phyloP scores from a whole-genome alignment of 1,140 invertebrate genomes.

The Augochlora pura region DNA sequence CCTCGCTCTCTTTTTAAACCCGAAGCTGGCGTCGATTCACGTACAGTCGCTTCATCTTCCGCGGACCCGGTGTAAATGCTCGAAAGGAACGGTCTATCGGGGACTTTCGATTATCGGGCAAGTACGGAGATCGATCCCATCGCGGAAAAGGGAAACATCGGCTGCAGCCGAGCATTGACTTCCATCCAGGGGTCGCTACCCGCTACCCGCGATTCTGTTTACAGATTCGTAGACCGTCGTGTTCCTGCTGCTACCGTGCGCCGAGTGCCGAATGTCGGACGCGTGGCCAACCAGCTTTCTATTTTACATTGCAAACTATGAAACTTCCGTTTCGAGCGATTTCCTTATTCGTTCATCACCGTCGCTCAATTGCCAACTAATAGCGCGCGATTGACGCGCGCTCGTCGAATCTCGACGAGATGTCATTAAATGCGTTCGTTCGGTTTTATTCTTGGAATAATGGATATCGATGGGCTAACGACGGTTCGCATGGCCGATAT shows the following conservation, averaged over 20 bases:
- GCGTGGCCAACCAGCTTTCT: too few species aligned
- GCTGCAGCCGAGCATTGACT: constrained; percentile 6
- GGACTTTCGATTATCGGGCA: constrained; percentile 46
- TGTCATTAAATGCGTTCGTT: too few species aligned
- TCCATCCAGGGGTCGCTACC: not conserved
- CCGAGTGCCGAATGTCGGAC: too few species aligned
- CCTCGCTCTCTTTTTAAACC: not conserved
- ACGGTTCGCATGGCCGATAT: not conserved
- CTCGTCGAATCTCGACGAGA: too few species aligned
- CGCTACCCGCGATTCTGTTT: not conserved
- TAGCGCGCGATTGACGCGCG: too few species aligned
- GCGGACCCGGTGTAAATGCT: constrained; percentile 11
- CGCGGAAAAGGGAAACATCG: constrained; percentile 7
- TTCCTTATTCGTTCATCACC: too few species aligned
- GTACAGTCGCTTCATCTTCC: constrained; percentile 42
- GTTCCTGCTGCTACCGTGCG: not conserved
- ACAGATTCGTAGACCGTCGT: not conserved
- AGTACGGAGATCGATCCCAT: not conserved
- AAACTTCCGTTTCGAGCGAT: too few species aligned
- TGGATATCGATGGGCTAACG: too few species aligned
- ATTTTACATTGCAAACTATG: too few species aligned
- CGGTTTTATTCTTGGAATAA: too few species aligned
- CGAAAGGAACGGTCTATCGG: constrained; percentile 42
- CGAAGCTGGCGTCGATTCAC: not conserved
- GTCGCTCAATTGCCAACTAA: too few species aligned